Evolutionary conservation across 2,113 vertebrate genomes (phyloP).

Genomic region (Galemys pyrenaicus): DNA sequence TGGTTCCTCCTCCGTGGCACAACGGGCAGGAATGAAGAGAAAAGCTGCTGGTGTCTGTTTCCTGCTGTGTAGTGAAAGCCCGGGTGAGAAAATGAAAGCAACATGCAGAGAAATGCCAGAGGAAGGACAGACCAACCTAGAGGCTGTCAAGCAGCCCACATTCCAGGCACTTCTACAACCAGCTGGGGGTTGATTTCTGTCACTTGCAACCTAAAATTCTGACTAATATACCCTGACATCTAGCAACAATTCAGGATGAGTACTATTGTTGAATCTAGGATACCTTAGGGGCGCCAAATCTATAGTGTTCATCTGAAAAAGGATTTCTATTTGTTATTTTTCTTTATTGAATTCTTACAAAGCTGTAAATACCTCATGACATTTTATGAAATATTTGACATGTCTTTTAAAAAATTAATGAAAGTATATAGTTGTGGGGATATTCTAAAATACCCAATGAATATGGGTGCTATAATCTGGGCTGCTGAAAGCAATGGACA

Average conservation of each 20-base stretch:
- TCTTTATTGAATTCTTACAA: conserved; percentile 9
- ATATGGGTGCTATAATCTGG: background rate
- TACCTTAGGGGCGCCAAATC: background rate
- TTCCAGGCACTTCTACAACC: background rate
- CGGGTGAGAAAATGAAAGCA: background rate
- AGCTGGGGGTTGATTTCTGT: background rate
- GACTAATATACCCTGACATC: background rate
- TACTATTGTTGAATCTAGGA: background rate
- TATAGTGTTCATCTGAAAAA: background rate
- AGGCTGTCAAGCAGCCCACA: too few relatives aligned
- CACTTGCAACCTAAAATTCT: background rate
- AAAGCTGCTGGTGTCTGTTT: background rate
- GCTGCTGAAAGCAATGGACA: background rate
- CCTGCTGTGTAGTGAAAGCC: background rate
- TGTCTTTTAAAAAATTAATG: background rate
- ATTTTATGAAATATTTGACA: background rate
- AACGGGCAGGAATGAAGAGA: background rate
- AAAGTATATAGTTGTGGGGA: background rate
- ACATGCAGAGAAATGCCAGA: background rate
- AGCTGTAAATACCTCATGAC: background rate
- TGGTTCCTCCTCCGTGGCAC: background rate
- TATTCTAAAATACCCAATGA: background rate
- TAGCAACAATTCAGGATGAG: background rate
- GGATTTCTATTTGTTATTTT: background rate
- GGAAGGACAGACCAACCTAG: background rate